Evolutionary conservation across 2,113 vertebrate genomes (phyloP).

Genomic region (Dasyurus viverrinus): DNA sequence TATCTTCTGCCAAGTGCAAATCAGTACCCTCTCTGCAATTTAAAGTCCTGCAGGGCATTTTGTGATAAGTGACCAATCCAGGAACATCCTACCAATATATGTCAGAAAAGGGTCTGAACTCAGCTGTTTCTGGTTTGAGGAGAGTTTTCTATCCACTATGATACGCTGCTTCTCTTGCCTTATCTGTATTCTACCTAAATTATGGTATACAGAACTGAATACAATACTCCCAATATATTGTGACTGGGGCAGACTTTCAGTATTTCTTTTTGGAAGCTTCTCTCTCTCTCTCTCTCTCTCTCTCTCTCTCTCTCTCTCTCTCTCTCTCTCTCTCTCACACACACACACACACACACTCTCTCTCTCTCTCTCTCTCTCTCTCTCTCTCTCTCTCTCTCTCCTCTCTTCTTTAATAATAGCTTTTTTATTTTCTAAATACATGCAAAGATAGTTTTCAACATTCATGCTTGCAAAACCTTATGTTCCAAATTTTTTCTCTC

Average conservation of each 20-base stretch:
- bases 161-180: background rate
- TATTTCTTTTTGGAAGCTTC: background rate
- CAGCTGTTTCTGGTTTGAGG: background rate
- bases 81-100: background rate
- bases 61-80: background rate
- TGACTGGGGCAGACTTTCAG: background rate
- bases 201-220: background rate
- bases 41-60: background rate
- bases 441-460: too few species aligned
- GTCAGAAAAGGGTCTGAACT: background rate
- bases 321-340: too few species aligned
- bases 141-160: background rate
- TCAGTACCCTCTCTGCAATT: background rate
- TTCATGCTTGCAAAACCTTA: too few species aligned
- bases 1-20: too few species aligned
- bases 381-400: too few species aligned
- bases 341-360: too few species aligned
- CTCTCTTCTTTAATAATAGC: too few species aligned
- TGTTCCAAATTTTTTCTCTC: too few species aligned
- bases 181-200: background rate
- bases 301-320: too few species aligned
- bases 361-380: too few species aligned
- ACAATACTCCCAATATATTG: background rate
- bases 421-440: too few species aligned
- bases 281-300: too few species aligned